These are phyloP conservation scores for Odocoileus hemionus DNA, from an alignment of 2,113 vertebrate genomes.

Conservation along the genomic window DNA sequence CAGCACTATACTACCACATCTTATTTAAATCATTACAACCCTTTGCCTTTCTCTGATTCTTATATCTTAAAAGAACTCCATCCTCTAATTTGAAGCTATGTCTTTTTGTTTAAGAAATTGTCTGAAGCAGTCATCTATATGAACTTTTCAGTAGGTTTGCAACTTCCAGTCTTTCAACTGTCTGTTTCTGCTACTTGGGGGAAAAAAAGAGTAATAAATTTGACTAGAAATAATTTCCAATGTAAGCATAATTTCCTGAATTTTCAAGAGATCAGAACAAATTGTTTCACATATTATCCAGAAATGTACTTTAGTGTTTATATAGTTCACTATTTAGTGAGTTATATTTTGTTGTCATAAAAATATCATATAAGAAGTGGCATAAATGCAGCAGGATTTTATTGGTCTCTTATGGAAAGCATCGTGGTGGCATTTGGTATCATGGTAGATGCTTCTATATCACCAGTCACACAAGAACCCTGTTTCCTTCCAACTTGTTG, in stretches of 20 bases:
- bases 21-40: not conserved
- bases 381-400: not conserved
- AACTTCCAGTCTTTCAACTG: not conserved
- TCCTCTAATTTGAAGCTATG: not conserved
- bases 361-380: not conserved
- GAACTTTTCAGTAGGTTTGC: conserved; percentile 7
- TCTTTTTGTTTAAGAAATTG: not conserved
- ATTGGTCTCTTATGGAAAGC: not conserved
- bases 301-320: not conserved
- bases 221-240: not conserved
- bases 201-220: not conserved
- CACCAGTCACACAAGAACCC: not conserved
- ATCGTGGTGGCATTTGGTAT: fast-evolving
- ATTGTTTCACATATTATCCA: not conserved
- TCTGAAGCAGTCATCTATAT: not conserved
- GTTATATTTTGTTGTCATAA: not conserved
- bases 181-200: not conserved
- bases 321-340: not conserved
- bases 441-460: not conserved
- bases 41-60: not conserved
- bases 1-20: not conserved
- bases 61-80: not conserved
- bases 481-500: not conserved
- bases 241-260: not conserved
- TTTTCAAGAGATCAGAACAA: not conserved